Percentiles rank a stretch among this genome's conserved stretches.
phyloP scores from a whole-genome alignment of 2,113 vertebrate species.

The Urocitellus parryii region DNA sequence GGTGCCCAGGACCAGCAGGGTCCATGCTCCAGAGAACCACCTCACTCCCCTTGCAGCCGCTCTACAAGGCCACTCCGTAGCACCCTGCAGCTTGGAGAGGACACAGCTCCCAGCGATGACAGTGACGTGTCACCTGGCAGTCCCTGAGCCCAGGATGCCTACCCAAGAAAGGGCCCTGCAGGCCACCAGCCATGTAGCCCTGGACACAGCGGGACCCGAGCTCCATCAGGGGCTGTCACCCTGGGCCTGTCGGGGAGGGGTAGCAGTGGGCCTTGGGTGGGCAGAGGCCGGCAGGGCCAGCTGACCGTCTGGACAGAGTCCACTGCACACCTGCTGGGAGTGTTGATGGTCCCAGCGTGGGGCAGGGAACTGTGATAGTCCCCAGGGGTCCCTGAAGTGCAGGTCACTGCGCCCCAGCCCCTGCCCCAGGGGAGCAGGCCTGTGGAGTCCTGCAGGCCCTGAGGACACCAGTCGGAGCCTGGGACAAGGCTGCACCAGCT shows the following conservation, averaged over 20 bases:
- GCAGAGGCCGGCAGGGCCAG: not conserved
- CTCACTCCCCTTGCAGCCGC: too few species aligned
- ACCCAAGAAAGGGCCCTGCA: not conserved
- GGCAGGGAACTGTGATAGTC: not conserved
- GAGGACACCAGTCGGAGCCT: too few species aligned
- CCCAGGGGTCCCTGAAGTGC: accelerated
- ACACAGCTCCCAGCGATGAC: not conserved
- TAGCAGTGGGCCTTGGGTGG: not conserved
- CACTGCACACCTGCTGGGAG: too few species aligned
- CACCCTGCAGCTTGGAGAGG: accelerated
- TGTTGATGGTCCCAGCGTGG: accelerated
- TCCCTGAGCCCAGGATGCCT: not conserved
- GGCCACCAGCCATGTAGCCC: not conserved
- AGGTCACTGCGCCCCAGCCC: accelerated
- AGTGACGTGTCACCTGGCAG: not conserved
- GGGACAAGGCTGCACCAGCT: too few species aligned
- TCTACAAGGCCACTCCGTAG: too few species aligned
- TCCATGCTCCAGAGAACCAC: not conserved
- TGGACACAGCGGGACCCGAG: not conserved
- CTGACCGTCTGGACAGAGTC: not conserved
- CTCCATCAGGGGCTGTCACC: not conserved
- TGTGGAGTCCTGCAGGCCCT: not conserved
- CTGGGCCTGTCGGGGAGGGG: not conserved
- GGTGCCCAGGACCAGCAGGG: accelerated
- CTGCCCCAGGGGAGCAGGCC: accelerated